Base-by-base conservation (phyloP, 2,797 vertebrate species). In the Sandelia bainsii region DNA sequence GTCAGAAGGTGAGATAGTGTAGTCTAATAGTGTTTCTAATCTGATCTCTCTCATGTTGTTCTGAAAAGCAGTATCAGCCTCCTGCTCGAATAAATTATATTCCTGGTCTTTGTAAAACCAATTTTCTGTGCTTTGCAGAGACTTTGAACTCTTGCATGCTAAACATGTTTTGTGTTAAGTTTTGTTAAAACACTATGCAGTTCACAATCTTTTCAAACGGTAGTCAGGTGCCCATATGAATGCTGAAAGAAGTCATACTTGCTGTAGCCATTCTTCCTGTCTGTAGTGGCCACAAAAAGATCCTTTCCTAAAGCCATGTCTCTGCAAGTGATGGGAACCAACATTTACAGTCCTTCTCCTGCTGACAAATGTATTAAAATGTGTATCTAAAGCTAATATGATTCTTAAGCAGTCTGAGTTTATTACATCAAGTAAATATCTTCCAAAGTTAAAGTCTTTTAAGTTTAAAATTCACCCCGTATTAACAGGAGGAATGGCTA, bases 1-100 rank as follows among this genome's bases (percentile, higher is more conserved):
- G 54, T 77, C 7, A 71, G 29, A 56, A 29, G 25, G 25, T 54
- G 42, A 62, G 39, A 71, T 29, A 62, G 44, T 45, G 53, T 27
- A 7, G 44, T 25, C 5, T 44, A 6, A 17, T 5, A 32, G 29
- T 32, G 29, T 34, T 34, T 34, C 32, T 8, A 34, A 34, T 34
- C 32, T 10, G 8, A 34, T 34, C 32, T 34, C 32, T 34, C 32
- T 34, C 32, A 34, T 39, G 6, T 16, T 46, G 10, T 68, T 23
- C 29, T 39, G 3, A 49, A 29, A 39, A 17, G 1, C 12, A 19
- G 22, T 50, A 17, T 65, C 48, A 53, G 0, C 8, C 32, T 54
- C 16, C 25, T 64, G 2, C 49, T 32, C 0, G 6, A 8, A 39
- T 34, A 16, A 49, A 6, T 52, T 23, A 0, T 60, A 25, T 32